Evolutionary conservation across 2,797 vertebrate species (phyloP), one percentile per base, ranked within the genome.

Genomic region (Kryptopterus vitreolus): DNA sequence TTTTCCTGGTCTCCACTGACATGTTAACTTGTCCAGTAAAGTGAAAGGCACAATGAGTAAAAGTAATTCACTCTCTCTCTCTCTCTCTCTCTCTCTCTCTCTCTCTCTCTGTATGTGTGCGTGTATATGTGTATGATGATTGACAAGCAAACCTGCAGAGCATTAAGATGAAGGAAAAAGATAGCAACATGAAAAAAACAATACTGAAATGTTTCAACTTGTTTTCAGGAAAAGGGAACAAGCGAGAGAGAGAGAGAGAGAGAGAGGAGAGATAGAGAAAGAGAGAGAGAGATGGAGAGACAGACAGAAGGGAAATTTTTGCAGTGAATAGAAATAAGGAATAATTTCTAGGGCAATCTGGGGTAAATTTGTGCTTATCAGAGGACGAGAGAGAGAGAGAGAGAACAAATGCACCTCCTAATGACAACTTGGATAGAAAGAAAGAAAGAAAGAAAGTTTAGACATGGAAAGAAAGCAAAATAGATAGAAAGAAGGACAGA

Each of bases 111-210:
- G 63, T 78, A 24, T 57, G 59, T 58, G 77, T 52, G 77, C 65
- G 78, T 65, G 59, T 74, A 70, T 73, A 61, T 75, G 69, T 43
- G 58, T 63, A 31, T 80, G 46, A 52, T 73, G 69, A 74, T 43
- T 73, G 78, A 80, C 59, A 65, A 35, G 16, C 53, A 35, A 33
- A 43, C 43, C 48, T 73, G 78, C 33, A 52, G 58, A 55, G 55
- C 58, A 73, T 52, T 78, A 33, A 52, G 70, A 63, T 65, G 63
- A 82, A 82, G 66, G 43, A 82, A 73, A 65, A 50, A 74, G 70
- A 74, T 80, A 65, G 48, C 26, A 61, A 6, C 18, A 59, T 43
- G 48, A 31, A 72, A 35, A 61, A 43, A 80, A 59, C 38, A 58
- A 20, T 68, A 9, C 3, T 24, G 35, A 68, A 48, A 48, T 46